phyloP scores from a whole-genome alignment of 2,113 vertebrate species.

The Stigmatopora argus region DNA sequence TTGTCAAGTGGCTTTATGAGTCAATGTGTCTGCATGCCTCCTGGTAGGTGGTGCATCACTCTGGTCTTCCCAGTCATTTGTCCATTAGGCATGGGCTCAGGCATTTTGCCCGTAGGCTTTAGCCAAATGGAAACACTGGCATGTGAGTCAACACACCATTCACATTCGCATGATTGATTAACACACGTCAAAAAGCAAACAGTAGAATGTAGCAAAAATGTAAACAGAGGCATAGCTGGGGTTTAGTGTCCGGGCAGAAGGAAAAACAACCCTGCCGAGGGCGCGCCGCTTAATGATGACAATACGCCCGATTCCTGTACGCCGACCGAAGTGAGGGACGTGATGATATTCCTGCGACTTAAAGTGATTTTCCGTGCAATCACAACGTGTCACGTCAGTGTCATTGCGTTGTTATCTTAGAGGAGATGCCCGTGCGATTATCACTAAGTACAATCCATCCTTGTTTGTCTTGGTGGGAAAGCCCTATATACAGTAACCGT shows the following conservation, averaged over 20 bases:
- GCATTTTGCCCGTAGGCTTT: slow-evolving; percentile 62
- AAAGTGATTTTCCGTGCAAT: slow-evolving; percentile 24
- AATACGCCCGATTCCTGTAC: slow-evolving; percentile 49
- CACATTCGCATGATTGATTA: slow-evolving; percentile 70
- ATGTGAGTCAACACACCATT: slow-evolving; percentile 66
- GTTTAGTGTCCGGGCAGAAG: slow-evolving; percentile 59
- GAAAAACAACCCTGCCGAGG: slow-evolving; percentile 58
- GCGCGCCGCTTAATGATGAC: slow-evolving; percentile 56
- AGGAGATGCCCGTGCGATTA: slow-evolving; percentile 27
- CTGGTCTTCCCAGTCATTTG: slow-evolving; percentile 51
- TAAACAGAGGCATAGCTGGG: slow-evolving; percentile 68
- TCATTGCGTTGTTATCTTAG: slow-evolving; percentile 18
- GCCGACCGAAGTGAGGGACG: slow-evolving; percentile 34
- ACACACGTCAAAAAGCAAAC: slow-evolving; percentile 67
- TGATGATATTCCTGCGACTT: slow-evolving; percentile 36
- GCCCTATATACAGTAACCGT: slow-evolving; percentile 26
- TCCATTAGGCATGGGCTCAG: slow-evolving; percentile 51
- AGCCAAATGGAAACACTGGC: slow-evolving; percentile 69
- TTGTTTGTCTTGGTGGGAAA: slow-evolving; percentile 55
- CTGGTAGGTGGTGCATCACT: slow-evolving; percentile 38
- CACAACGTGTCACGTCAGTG: slow-evolving; percentile 19
- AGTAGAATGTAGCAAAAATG: slow-evolving; percentile 65
- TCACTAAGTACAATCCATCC: slow-evolving; percentile 37
- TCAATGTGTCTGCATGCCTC: slow-evolving; percentile 22
- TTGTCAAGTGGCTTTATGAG: slow-evolving; percentile 1